Base-by-base conservation (phyloP, 2,113 vertebrate species). In the Malurus cyaneus region DNA sequence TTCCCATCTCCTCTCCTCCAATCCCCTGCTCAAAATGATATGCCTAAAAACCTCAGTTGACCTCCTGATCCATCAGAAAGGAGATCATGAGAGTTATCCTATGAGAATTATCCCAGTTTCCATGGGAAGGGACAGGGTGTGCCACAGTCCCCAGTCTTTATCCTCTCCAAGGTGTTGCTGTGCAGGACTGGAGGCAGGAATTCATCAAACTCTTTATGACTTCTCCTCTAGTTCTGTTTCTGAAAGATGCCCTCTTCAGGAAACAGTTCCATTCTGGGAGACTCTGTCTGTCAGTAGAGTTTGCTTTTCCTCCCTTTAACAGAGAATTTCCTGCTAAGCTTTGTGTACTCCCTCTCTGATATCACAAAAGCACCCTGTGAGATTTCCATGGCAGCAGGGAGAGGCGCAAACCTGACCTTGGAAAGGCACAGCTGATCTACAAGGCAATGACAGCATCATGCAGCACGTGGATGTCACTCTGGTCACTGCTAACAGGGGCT, bases 381-480 rank as follows among this genome's bases (percentile, higher is more conserved):
- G 3, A 32, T 72, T 66, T 88, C 39, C 12, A 14, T 56, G 83
- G 62, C 81, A 94, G 60, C 31, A 66, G 28, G 32, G 8, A 62
- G 29, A 60, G 50, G 32, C 32, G 78, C 18, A 81, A 34, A 21
- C 42, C 36, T 24, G 34, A 54, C 67, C 47, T 49, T 39, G 76
- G 79, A 60, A 71, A 64, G 31, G 0, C 2, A 20, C 32, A 39
- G 1, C 1, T 67, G 90, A 59, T 50, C 61, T 62, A 4, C 42
- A 26, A 76, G 57, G 20, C 57, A 67, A 18, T 9, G 25, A 13
- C 4, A 71, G 39, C 39, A 23, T 54, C 61, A 3, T 8, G 42
- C 2, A 0, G 26, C 34, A n/a, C 60, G 4, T 14, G 39, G 14
- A 18, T 54, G 41, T 26, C 10, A 25, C 9, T 2, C 5, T 39